Percentiles rank a stretch among this genome's conserved stretches.
Evolutionary conservation across 2,797 vertebrate genomes (phyloP).

Genomic region (Chaetodon trifasciatus): DNA sequence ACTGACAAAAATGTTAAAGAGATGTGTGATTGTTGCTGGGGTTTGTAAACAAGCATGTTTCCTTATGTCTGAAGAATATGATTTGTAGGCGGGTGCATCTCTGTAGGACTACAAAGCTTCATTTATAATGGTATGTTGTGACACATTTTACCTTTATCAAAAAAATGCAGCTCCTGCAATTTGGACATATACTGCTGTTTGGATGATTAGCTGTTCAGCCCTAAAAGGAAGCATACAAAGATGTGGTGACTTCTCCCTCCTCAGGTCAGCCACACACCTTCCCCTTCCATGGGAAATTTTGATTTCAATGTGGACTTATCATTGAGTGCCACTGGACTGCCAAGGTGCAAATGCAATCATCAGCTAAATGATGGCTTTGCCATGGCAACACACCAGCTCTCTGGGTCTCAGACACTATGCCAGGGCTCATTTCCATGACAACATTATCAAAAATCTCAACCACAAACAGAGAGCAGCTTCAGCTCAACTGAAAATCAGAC

Average conservation of each 20-base stretch:
- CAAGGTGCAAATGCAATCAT: constrained; percentile 30
- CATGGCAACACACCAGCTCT: constrained; percentile 75
- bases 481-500: constrained; percentile 37
- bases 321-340: constrained; percentile 26
- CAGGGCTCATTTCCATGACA: constrained; percentile 78
- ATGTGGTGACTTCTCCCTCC: constrained; percentile 2
- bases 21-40: too few relatives aligned
- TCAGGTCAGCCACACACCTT: constrained; percentile 25
- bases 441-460: constrained; percentile 73
- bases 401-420: constrained; percentile 52
- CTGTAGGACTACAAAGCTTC: too few relatives aligned
- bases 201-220: too few relatives aligned
- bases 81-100: too few relatives aligned
- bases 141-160: too few relatives aligned
- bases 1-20: too few relatives aligned
- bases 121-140: too few relatives aligned
- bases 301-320: constrained; percentile 37
- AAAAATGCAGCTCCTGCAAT: too few relatives aligned
- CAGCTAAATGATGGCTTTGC: constrained; percentile 62
- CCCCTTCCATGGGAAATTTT: constrained; percentile 7
- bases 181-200: too few relatives aligned
- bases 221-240: not conserved
- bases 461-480: constrained; percentile 57
- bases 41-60: too few relatives aligned
- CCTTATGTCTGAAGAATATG: too few relatives aligned